Evolutionary conservation across 2,113 vertebrate genomes (phyloP).

Genomic region (Ginglymostoma cirratum): DNA sequence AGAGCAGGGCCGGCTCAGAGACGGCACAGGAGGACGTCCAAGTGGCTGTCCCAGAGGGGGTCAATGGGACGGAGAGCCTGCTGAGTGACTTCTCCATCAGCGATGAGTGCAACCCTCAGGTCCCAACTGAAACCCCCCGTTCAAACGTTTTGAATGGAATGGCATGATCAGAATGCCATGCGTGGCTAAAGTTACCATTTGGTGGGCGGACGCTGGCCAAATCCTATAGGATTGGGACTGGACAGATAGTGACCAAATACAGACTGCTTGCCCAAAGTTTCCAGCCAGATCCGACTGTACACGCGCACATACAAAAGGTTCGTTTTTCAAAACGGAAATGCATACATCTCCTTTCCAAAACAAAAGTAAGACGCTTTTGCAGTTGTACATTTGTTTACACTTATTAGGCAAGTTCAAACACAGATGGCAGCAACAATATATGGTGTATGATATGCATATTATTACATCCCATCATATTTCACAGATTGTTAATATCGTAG

Average conservation of each 20-base stretch:
- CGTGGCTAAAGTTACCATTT: background rate
- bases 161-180: background rate
- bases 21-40: constrained; percentile 81
- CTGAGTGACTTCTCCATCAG: constrained; percentile 50
- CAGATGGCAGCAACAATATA: background rate
- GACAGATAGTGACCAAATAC: background rate
- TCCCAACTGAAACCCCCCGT: background rate
- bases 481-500: background rate
- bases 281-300: background rate
- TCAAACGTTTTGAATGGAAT: background rate
- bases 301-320: background rate
- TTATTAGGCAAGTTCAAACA: background rate
- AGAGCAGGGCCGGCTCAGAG: constrained; percentile 83
- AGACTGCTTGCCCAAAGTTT: background rate
- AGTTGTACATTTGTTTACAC: background rate
- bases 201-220: background rate
- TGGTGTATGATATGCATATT: background rate
- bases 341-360: background rate
- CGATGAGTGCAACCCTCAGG: constrained; percentile 45
- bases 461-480: background rate
- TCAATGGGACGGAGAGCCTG: constrained; percentile 58
- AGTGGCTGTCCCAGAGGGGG: constrained; percentile 75
- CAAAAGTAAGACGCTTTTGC: background rate
- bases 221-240: background rate
- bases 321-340: background rate